These are phyloP conservation scores for Sitobion miscanthi DNA, from an alignment of 1,140 invertebrate genomes.

Conservation along the genomic window DNA sequence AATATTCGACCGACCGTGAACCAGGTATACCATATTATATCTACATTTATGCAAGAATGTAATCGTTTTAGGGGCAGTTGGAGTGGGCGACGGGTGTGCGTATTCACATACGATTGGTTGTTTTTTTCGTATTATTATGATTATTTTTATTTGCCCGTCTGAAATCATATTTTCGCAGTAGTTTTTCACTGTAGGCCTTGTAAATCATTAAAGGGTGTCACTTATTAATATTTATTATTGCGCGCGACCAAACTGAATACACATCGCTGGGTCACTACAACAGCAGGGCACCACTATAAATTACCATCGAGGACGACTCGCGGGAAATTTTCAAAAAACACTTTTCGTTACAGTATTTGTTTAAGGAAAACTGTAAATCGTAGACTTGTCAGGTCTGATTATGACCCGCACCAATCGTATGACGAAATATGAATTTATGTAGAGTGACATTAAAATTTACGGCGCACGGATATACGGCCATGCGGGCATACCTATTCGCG, in stretches of 20 bases:
- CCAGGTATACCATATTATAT: neutral
- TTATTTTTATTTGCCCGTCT: neutral
- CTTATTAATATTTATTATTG: neutral
- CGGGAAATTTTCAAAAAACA: neutral
- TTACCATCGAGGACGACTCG: neutral
- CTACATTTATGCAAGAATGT: neutral
- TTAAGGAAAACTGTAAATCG: slow-evolving; percentile 28
- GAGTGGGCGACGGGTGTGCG: too few species aligned
- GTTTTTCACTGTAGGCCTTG: neutral
- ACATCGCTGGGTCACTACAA: neutral
- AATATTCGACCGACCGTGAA: neutral
- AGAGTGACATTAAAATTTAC: neutral
- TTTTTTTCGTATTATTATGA: neutral
- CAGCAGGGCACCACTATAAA: neutral
- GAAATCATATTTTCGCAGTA: neutral
- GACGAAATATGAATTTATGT: slow-evolving; percentile 1
- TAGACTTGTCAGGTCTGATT: neutral
- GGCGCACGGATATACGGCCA: neutral
- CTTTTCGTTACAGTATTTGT: neutral
- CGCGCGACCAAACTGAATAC: neutral
- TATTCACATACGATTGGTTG: neutral
- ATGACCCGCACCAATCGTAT: neutral
- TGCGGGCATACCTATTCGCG: neutral
- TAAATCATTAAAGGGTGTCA: neutral
- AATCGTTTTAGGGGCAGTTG: neutral